Base-by-base conservation (phyloP, 30 jellyfish, hydroid and myxozoan genomes). In the Clytia hemisphaerica region DNA sequence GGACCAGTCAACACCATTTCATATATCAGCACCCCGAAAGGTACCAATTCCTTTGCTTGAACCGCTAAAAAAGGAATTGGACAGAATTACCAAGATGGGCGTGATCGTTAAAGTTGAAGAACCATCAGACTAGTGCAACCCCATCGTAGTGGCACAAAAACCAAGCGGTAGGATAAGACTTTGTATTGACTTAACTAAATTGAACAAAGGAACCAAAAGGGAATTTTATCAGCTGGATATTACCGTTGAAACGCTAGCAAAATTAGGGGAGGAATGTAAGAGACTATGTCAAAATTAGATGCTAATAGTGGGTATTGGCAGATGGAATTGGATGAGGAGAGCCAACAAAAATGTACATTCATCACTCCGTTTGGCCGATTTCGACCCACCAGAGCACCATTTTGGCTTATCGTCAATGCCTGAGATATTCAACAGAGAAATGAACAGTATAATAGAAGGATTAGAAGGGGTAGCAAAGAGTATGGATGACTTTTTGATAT, bases 41-140 rank as follows among this genome's bases (percentile, higher is more conserved):
- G 85, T 73, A 1, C 73, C 83, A 14, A 18, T 73, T 19, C 85
- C 37, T 35, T 47, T 60, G 45, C 73, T 73, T n/a, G 71, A 60
- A 31, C 83, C 84, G 30, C 45, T 62, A 24, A 72, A 76, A 57
- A 10, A 10, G 16, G 16, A 40, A 40, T 5, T 64, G 26, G 9
- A 15, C 4, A 35, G 84, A n/a, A 76, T 76, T 76, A 61, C 25
- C 26, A 29, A 64, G 15, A 36, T 76, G 79, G 90, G 75, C 10
- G 90, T 76, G n/a, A 76, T 64, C 37, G 66, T 16, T 31, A 31
- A 25, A 9, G 50, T 70, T 4, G 82, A 70, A 33, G 78, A 70
- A 27, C 82, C 79, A 4, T 16, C 61, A 15, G 82, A 51, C 12
- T 70, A 57, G 76, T 70, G 76, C 37, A 61, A 70, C 40, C 82